These are phyloP conservation scores for Tromatobia lineatoria DNA, from an alignment of 2,888 invertebrate species.

Conservation along the genomic window DNA sequence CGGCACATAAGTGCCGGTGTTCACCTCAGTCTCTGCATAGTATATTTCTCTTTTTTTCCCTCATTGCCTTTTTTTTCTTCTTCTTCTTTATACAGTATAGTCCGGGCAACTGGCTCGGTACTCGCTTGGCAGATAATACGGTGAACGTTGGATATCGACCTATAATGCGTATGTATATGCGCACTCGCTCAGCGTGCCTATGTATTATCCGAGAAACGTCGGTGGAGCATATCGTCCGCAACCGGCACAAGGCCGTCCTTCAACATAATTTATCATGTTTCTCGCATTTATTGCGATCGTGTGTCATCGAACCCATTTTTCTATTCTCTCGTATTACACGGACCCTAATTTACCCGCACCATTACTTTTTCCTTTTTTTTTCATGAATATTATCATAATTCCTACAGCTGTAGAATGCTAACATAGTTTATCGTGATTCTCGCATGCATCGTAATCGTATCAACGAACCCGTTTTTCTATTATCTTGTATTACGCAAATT, in stretches of 20 bases:
- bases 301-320: slow-evolving; percentile 53
- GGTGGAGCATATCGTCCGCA: slow-evolving; percentile 63
- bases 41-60: slow-evolving; percentile 33
- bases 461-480: no score
- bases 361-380: not conserved
- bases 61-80: slow-evolving; percentile 11
- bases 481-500: not conserved
- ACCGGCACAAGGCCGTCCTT: slow-evolving; percentile 37
- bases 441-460: no score
- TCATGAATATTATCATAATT: not conserved
- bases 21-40: slow-evolving; percentile 49
- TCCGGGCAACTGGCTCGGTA: slow-evolving; percentile 38
- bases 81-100: slow-evolving; percentile 27
- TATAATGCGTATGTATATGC: slow-evolving; percentile 60
- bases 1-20: slow-evolving; percentile 66
- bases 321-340: slow-evolving; percentile 33
- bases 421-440: no score
- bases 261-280: slow-evolving; percentile 41
- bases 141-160: slow-evolving; percentile 53
- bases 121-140: slow-evolving; percentile 58
- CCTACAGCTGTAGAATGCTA: no score
- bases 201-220: slow-evolving; percentile 65
- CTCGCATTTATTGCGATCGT: slow-evolving; percentile 47
- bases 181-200: slow-evolving; percentile 53
- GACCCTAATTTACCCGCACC: not conserved